Evolutionary conservation across 2,797 vertebrate species (phyloP), one percentile per base, ranked within the genome.

Genomic region (Aplochiton taeniatus): DNA sequence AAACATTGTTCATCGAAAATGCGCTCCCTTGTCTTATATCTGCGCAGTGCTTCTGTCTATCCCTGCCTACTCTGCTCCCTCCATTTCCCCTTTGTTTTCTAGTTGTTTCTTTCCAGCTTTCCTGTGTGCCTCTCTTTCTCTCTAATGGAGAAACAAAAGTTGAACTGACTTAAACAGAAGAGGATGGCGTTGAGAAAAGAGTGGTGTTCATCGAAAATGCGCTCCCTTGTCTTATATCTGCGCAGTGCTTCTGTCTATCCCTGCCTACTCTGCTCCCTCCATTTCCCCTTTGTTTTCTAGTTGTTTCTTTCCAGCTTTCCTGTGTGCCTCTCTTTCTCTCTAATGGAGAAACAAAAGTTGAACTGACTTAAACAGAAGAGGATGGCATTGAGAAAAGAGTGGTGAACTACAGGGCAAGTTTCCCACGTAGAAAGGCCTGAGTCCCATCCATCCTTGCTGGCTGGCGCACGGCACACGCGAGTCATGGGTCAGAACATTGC

Each of bases 301-400:
- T n/a, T n/a, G n/a, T n/a, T n/a, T n/a, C n/a, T n/a, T n/a, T n/a
- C n/a, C n/a, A n/a, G n/a, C n/a, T n/a, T 31, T 31, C 6, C 3
- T 31, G 31, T 31, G 31, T 31, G 31, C 31, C 3, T 31, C 31
- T 31, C 31, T 31, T 6, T 74, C 70, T 58, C 11, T 65, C 68
- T 58, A 74, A 74, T 44, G 63, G 72, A 70, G 64, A 83, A 78
- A 70, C 17, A 63, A 66, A 73, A 78, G 85, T 76, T 81, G 73
- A 73, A 75, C 87, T 87, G 85, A 79, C 74, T 59, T 4, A 0
- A 9, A 77, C 64, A 78, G 78, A 81, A 78, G 70, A 9, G 41
- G 77, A 80, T 81, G 74, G 75, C 63, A 70, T 70, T 69, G 46
- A 67, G 53, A 68, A 54, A 68, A 68, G 52, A 72, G 65, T 70